Conservation (phyloP, 2,797 vertebrate genomes). For the Tympanoctomys barrerae region DNA sequence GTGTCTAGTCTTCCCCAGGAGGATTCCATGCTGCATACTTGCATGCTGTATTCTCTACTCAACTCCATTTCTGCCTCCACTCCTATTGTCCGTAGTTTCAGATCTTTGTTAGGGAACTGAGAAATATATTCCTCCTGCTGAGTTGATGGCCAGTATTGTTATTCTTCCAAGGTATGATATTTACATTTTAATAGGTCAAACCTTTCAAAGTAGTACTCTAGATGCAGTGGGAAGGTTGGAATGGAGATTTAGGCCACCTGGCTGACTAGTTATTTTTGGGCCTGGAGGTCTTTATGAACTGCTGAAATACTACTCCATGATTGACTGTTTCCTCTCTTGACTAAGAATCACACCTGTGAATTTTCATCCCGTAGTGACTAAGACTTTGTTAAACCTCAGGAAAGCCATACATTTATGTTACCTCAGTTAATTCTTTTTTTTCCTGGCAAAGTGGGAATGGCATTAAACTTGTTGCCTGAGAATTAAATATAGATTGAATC, state of each 20-base stretch:
- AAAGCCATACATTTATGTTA: conserved; percentile 63
- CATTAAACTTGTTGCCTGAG: background rate
- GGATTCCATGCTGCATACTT: background rate
- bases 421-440: conserved; percentile 60
- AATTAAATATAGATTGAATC: background rate
- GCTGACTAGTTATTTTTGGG: conserved; percentile 62
- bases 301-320: conserved; percentile 61
- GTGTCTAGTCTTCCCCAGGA: background rate
- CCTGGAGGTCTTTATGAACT: conserved; percentile 64
- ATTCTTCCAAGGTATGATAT: conserved; percentile 56
- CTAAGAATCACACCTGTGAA: conserved; percentile 70
- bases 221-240: conserved; percentile 13
- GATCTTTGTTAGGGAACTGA: conserved; percentile 51
- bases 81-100: conserved; percentile 9
- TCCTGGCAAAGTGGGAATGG: conserved; percentile 67
- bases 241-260: conserved; percentile 65
- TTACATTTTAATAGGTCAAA: conserved; percentile 71
- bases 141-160: conserved; percentile 54
- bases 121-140: conserved; percentile 53
- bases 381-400: conserved; percentile 42
- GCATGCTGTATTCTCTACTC: background rate
- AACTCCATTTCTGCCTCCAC: conserved; percentile 15
- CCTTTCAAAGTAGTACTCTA: conserved; percentile 25
- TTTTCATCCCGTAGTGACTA: conserved; percentile 50
- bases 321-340: conserved; percentile 70